A percentile compares a stretch with the other conserved stretches of the same genome.
Conservation (phyloP, 2,888 invertebrate genomes). For the Oligia latruncula region DNA sequence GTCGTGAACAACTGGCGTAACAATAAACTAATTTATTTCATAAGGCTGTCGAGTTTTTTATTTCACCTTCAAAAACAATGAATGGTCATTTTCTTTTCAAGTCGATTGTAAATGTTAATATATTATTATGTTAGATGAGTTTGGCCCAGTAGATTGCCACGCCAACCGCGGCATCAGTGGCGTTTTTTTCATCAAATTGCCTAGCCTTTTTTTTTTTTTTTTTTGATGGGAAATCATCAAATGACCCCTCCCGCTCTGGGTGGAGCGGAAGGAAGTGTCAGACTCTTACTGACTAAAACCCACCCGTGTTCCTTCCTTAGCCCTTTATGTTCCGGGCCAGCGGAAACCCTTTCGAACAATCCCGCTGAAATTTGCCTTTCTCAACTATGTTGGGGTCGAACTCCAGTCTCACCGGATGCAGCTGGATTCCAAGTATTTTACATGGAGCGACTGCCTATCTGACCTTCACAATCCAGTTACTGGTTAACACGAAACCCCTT, state of each 20-base stretch:
- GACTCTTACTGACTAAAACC: no score
- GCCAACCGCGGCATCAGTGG: not conserved
- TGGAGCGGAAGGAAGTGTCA: no score
- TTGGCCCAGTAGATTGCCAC: not conserved
- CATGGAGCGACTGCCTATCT: not conserved
- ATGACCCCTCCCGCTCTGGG: no score
- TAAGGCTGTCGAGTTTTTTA: conserved; percentile 79
- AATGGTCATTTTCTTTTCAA: not conserved
- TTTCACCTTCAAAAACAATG: conserved; percentile 54
- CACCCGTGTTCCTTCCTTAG: no score
- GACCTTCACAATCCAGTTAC: not conserved
- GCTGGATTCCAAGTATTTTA: not conserved
- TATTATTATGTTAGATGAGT: not conserved
- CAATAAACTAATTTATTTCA: conserved; percentile 90
- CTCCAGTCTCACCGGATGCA: not conserved
- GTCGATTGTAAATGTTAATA: not conserved
- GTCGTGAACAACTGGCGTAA: conserved; percentile 84
- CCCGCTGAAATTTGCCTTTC: no score
- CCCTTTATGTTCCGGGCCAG: no score
- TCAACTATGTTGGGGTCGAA: not conserved
- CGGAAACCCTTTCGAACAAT: no score
- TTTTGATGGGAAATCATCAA: no score
- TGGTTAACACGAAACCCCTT: not conserved
- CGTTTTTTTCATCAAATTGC: not conserved
- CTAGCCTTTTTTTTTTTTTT: not conserved